Evolutionary conservation across 1,140 invertebrate genomes (phyloP).

Genomic region (Sycophila sp.): DNA sequence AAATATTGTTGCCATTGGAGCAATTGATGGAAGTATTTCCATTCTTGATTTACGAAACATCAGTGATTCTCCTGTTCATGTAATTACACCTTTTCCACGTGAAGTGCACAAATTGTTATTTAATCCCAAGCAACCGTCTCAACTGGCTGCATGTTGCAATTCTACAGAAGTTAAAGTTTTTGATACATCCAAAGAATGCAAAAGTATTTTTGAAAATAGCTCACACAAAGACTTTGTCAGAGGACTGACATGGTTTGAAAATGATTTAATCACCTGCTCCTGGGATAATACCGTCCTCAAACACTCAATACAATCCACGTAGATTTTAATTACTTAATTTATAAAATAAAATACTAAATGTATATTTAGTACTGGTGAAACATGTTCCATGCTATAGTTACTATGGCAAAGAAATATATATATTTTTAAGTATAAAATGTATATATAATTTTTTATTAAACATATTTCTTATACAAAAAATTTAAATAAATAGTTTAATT

Average conservation of each 20-base stretch:
- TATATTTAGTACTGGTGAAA: neutral
- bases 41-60: conserved; percentile 54
- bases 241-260: conserved; percentile 56
- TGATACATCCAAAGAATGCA: conserved; percentile 44
- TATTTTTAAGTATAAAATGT: conserved; percentile 7
- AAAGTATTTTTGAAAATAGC: conserved; percentile 46
- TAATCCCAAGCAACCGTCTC: conserved; percentile 45
- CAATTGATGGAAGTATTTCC: conserved; percentile 47
- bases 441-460: neutral
- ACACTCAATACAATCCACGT: conserved; percentile 39
- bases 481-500: neutral
- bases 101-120: conserved; percentile 53
- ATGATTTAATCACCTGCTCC: conserved; percentile 57
- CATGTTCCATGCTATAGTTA: too few relatives aligned
- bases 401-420: too few relatives aligned
- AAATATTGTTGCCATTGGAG: conserved; percentile 54
- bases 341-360: neutral
- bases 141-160: conserved; percentile 57
- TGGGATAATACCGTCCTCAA: conserved; percentile 58
- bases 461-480: neutral
- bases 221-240: conserved; percentile 58
- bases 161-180: conserved; percentile 52
- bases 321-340: neutral
- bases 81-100: conserved; percentile 42
- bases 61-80: conserved; percentile 32